Evolutionary conservation across 1,140 invertebrate species (phyloP), one percentile per base, ranked within the genome.

Genomic region (Apocrypta bakeri): DNA sequence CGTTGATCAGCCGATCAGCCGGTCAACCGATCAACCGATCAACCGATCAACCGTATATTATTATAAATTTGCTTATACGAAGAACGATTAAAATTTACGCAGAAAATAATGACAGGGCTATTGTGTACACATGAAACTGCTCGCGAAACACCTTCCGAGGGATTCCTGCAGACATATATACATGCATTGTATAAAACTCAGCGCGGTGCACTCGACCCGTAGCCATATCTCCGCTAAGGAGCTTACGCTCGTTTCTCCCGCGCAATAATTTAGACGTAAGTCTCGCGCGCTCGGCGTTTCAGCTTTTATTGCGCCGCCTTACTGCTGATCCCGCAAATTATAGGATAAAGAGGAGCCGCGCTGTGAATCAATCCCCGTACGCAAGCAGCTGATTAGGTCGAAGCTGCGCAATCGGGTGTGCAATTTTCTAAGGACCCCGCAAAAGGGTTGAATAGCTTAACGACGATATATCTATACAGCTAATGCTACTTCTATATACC

Each of bases 181-280:
- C n/a, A n/a, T n/a, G n/a, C n/a, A n/a, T n/a, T n/a, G 48, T 56
- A 56, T 56, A 56, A 56, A 7, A 17, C 48, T 17, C n/a, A n/a
- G n/a, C n/a, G 40, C 40, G 9, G 33, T 9, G 40, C 4, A 56
- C 48, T 56, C 48, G 48, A 6, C 48, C 48, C 48, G 48, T 21
- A 21, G 14, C 48, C 48, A 6, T 56, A 56, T 56, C 48, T 25
- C 17, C 48, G 48, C 63, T 63, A 56, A 79, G 63, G 71, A 78
- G 48, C 31, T 73, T 78, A 77, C n/a, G 12, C 11, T 27, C 27
- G 37, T 27, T 69, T 75, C 48, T 82, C 56, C 68, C 27, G 79
- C 37, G 71, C 63, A 79, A 75, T 79, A 82, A 81, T 82, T 84
- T 82, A 74, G 80, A 84, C 75, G 83, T 79, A 79, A 81, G 74